Percentiles rank a stretch among this genome's conserved stretches.
These are phyloP conservation scores for Micoletzkya japonica DNA, from an alignment of 2,888 invertebrate genomes.

Conservation along the genomic window DNA sequence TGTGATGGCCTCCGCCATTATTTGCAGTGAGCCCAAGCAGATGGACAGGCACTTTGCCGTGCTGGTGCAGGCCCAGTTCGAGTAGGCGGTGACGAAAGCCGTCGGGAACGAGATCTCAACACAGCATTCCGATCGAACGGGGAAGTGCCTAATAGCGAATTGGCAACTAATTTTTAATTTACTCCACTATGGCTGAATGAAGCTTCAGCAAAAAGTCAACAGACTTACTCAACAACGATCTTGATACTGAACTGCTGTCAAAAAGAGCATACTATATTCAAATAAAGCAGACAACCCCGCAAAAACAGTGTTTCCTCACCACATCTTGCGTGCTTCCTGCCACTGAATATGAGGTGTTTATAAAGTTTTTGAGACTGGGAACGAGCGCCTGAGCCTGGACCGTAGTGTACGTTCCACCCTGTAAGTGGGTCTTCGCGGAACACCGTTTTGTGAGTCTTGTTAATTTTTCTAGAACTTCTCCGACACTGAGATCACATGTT, in stretches of 20 bases:
- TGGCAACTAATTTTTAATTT: too few species aligned
- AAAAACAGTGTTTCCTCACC: too few species aligned
- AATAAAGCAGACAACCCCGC: too few species aligned
- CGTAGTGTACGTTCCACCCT: constrained; percentile 17
- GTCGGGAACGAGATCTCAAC: constrained; percentile 14
- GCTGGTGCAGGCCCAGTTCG: not conserved
- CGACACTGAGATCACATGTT: too few species aligned
- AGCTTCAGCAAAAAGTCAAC: too few species aligned
- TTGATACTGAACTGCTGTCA: too few species aligned
- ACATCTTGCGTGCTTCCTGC: constrained; percentile 11
- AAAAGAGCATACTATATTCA: too few species aligned
- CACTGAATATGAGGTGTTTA: not conserved
- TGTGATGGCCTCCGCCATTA: not conserved
- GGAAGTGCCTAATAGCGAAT: too few species aligned
- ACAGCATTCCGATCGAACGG: not conserved
- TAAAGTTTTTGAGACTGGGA: not conserved
- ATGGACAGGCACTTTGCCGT: constrained; percentile 9
- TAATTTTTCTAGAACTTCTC: too few species aligned
- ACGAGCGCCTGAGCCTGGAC: constrained; percentile 24
- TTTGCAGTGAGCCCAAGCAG: constrained; percentile 2
- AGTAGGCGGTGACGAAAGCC: constrained; percentile 1
- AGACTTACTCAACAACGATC: too few species aligned
- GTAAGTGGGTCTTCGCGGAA: not conserved
- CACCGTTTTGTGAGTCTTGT: too few species aligned
- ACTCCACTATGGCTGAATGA: too few species aligned